Percentiles rank a stretch among this genome's conserved stretches.
Conservation (phyloP, 2,113 vertebrate species). For the Oophaga pumilio region DNA sequence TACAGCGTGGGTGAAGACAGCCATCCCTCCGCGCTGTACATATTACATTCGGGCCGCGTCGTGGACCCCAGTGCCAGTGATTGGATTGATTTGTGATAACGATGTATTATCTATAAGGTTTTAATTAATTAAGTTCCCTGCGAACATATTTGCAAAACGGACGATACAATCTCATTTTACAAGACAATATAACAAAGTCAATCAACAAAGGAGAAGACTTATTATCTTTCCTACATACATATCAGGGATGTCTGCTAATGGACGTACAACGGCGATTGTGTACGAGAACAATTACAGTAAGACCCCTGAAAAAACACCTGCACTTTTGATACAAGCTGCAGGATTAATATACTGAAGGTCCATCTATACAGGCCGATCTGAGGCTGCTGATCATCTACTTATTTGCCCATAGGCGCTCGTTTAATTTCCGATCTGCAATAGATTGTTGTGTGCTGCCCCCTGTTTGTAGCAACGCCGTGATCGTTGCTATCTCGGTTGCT, state of each 20-base stretch:
- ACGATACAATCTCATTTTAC: constrained; percentile 46
- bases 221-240: background rate
- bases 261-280: background rate
- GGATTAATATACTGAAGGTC: too few relatives aligned
- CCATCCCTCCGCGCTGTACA: constrained; percentile 12
- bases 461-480: too few relatives aligned
- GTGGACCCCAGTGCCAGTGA: background rate
- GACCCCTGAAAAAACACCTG: background rate
- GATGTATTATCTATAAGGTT: constrained; percentile 30
- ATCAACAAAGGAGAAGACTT: constrained; percentile 18
- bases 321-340: background rate
- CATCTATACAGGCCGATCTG: too few relatives aligned
- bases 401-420: too few relatives aligned
- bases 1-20: background rate
- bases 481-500: too few relatives aligned
- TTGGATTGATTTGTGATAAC: constrained; percentile 44
- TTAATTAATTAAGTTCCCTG: constrained; percentile 44
- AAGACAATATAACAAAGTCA: constrained; percentile 29
- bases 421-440: too few relatives aligned
- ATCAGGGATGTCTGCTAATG: constrained; percentile 26
- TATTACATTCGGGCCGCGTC: constrained; percentile 22
- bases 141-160: constrained; percentile 43
- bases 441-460: too few relatives aligned
- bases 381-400: too few relatives aligned
- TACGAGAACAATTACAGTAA: background rate